Conservation (phyloP, 2,113 vertebrate species). For the Clarias batrachus region DNA sequence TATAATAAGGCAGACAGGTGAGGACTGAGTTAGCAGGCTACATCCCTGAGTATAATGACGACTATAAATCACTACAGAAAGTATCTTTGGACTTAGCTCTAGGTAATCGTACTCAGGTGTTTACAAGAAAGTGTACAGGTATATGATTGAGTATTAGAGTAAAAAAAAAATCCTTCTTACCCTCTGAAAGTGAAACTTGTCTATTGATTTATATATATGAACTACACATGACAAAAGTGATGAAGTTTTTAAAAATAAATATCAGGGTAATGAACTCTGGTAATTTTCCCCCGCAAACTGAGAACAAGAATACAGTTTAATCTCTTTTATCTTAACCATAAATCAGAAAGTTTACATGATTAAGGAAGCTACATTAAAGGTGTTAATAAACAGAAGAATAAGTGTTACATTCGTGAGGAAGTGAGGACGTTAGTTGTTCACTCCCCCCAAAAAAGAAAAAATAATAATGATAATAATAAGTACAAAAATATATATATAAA, state of each 20-base stretch:
- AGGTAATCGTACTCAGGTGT: neutral
- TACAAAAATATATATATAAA: constrained; percentile 27
- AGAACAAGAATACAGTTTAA: neutral
- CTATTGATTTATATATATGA: neutral
- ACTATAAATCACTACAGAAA: neutral
- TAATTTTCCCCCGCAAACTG: neutral
- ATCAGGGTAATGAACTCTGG: neutral
- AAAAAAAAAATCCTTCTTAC: neutral
- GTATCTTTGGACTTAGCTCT: neutral
- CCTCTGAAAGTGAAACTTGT: neutral
- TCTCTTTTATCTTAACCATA: neutral
- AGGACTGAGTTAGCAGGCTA: neutral
- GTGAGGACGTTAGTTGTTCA: neutral
- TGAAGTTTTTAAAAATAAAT: neutral
- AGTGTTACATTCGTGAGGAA: neutral
- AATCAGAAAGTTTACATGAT: neutral
- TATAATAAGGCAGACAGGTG: neutral
- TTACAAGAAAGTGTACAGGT: neutral
- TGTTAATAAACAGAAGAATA: neutral
- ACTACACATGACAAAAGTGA: neutral
- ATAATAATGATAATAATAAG: constrained; percentile 11
- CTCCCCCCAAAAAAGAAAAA: neutral
- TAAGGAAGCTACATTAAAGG: neutral
- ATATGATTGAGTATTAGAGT: neutral
- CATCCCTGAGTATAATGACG: neutral